Percentiles rank a stretch among this genome's conserved stretches.
Conservation (phyloP, 2,113 vertebrate species). For the Passer montanus region DNA sequence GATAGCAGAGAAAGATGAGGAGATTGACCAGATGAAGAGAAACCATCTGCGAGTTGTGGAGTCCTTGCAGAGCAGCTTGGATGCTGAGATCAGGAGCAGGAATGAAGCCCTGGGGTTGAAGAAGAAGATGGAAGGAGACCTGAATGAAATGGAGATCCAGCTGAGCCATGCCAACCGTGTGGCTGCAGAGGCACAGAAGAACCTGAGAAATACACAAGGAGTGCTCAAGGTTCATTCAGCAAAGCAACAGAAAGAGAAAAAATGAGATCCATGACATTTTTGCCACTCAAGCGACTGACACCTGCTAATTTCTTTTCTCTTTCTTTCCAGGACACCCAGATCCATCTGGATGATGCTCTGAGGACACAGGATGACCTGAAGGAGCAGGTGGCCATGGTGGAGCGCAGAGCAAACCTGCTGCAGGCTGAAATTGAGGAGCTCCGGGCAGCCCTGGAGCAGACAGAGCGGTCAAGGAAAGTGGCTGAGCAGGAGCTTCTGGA, state of each 20-base stretch:
- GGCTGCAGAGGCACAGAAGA: conserved; percentile 80
- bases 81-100: conserved; percentile 75
- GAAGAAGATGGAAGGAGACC: conserved; percentile 84
- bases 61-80: conserved; percentile 75
- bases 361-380: conserved; percentile 72
- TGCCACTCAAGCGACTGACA: no score
- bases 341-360: no score
- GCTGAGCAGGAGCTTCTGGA: conserved; percentile 74
- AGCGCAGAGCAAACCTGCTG: conserved; percentile 79
- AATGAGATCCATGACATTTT: no score
- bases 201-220: conserved; percentile 82
- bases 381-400: conserved; percentile 83
- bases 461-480: accelerated
- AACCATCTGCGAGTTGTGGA: neutral
- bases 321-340: no score
- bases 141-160: conserved; percentile 86
- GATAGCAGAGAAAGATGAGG: neutral
- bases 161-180: conserved; percentile 76
- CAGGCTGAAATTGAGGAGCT: neutral
- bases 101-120: conserved; percentile 79
- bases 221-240: conserved; percentile 61
- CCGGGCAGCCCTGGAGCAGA: conserved; percentile 14
- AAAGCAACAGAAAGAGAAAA: no score
- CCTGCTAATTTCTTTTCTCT: no score
- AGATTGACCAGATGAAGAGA: neutral